Evolutionary conservation across 2,888 invertebrate species (phyloP).

Genomic region (Argyresthia goedartella): DNA sequence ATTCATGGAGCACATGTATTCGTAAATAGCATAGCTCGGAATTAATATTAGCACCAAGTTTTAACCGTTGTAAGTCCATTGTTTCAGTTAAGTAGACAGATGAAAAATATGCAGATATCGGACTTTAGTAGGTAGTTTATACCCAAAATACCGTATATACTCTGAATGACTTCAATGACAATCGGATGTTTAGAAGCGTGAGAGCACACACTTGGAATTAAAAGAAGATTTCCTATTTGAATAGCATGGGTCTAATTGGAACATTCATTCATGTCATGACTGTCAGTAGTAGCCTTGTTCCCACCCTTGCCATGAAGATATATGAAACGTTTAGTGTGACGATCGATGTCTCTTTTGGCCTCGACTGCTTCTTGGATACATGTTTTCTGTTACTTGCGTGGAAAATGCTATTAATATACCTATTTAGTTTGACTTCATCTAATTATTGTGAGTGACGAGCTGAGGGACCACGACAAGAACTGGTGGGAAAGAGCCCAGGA

Average conservation of each 20-base stretch:
- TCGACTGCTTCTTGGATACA: too few species aligned
- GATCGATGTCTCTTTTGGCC: background rate
- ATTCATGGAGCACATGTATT: too few species aligned
- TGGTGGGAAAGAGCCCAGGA: too few species aligned
- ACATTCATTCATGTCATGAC: too few species aligned
- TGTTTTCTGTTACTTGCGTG: too few species aligned
- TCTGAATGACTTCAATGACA: background rate
- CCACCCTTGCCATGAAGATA: too few species aligned
- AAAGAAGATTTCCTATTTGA: background rate
- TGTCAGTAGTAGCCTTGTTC: background rate
- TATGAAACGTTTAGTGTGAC: background rate
- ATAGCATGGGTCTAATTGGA: background rate
- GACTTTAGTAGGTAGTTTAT: background rate
- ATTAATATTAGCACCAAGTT: too few species aligned
- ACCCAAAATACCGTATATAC: constrained; percentile 1
- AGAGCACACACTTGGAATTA: background rate
- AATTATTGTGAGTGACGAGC: too few species aligned
- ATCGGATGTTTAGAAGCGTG: background rate
- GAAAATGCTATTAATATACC: background rate
- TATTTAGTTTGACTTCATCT: too few species aligned
- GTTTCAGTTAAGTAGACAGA: constrained; percentile 23
- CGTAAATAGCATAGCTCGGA: too few species aligned
- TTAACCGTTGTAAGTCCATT: constrained; percentile 31
- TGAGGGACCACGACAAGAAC: too few species aligned
- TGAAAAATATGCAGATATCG: background rate